Evolutionary conservation across 2,888 invertebrate species (phyloP), one percentile per base, ranked within the genome.

Genomic region (Nebria salina): DNA sequence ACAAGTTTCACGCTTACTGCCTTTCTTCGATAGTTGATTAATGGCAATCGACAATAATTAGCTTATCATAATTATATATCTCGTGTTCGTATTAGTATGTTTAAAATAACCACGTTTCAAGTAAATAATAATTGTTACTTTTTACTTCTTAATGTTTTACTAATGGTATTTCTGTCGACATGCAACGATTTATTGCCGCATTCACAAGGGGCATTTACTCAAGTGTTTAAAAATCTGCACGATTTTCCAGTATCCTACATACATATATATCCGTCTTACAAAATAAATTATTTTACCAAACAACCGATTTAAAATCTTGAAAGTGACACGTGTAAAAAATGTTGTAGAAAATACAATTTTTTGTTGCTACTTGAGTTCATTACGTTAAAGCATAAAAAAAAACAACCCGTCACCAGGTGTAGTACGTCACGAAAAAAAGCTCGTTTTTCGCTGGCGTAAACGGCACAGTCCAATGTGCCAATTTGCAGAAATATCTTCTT

Each of bases 11-110:
- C 70, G 70, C 70, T 70, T 34, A 25, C 25, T 70, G 70, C 70
- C 70, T 70, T 70, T 70, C 70, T 4, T 70, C 70, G 70, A 26
- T 70, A 70, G 8, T 25, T 70, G 70, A 70, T 70, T 70, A 70
- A 70, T 70, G 70, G 34, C 70, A 26, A 54, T 34, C 20, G 34
- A 70, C 34, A 9, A 70, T 70, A 70, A 70, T 70, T 70, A 70
- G 70, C 70, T 70, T 70, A 70, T 70, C 20, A 34, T 70, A 70
- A 70, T 70, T 70, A 70, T 70, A 70, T 15, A 70, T 70, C 70
- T 70, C 15, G 54, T 54, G 54, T 54, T 13, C 8, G 54, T 54
- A 54, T 54, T 54, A 54, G 54, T 54, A 54, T 54, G 11, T 54
- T 54, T 54, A 13, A 54, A 54, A 54, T 54, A 3, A 54, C 54